Evolutionary conservation across 1,140 invertebrate genomes (phyloP).

Genomic region (Dendrolimus punctatus): DNA sequence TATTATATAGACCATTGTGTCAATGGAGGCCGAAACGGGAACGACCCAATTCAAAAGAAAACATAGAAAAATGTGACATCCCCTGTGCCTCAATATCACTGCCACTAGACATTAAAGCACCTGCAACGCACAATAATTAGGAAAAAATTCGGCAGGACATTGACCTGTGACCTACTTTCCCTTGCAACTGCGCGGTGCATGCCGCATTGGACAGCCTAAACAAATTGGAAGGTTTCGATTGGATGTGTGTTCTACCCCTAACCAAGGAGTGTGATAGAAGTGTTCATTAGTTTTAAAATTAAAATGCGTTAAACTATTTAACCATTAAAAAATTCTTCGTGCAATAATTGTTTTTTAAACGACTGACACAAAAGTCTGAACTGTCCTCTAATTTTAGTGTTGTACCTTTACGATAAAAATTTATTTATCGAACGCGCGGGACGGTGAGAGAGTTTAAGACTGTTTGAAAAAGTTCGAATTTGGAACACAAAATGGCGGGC

Average conservation of each 20-base stretch:
- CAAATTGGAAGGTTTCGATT: constrained; percentile 15
- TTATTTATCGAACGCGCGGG: constrained; percentile 23
- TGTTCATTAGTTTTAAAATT: constrained; percentile 53
- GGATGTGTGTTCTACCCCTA: constrained; percentile 24
- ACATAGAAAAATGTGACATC: constrained; percentile 25
- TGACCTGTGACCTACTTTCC: constrained; percentile 56
- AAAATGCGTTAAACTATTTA: too few relatives aligned
- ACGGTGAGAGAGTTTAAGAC: constrained; percentile 12
- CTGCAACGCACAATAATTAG: constrained; percentile 38
- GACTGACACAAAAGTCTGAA: constrained; percentile 57
- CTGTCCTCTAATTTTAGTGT: constrained; percentile 24
- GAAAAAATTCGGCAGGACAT: constrained; percentile 36
- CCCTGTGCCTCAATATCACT: constrained; percentile 39
- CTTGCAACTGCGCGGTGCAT: constrained; percentile 51
- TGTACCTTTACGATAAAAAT: constrained; percentile 9
- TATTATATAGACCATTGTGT: constrained; percentile 52
- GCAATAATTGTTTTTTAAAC: constrained; percentile 36
- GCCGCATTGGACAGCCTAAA: constrained; percentile 29
- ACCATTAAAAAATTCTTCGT: constrained; percentile 6
- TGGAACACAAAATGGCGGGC: constrained; percentile 43
- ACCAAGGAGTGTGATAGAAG: constrained; percentile 46
- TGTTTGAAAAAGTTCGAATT: constrained; percentile 7
- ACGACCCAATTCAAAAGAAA: constrained; percentile 5
- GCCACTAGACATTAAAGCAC: constrained; percentile 27
- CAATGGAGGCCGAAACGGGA: constrained; percentile 15